Base-by-base conservation (phyloP, 2,113 vertebrate species). In the Gambusia holbrooki region DNA sequence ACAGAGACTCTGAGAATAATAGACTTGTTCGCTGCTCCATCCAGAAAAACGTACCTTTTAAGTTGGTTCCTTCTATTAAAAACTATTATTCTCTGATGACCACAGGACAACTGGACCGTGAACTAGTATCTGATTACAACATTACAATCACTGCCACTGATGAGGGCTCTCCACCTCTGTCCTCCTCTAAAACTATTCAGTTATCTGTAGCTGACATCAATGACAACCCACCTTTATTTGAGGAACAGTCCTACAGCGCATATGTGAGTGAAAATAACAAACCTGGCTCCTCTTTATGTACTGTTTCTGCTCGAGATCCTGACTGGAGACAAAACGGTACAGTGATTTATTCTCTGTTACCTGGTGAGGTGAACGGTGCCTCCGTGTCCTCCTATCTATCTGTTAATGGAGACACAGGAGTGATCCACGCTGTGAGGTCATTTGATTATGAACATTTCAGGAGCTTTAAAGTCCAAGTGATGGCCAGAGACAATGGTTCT, bases 361-460 rank as follows among this genome's bases (percentile, higher is more conserved):
- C 69, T 71, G 69, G 33, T 61, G 58, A 71, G 35, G 33, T 71
- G 33, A 71, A 71, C 30, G 69, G 69, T 4, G 32, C 69, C 25
- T 22, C 32, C 0, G 69, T 71, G 94, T 2, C 88, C 91, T 75
- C 69, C 94, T 94, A 25, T 90, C 17, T 95, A 2, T 95, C 94
- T 45, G 92, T 95, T 62, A 94, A 94, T 60, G 88, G 91, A 40
- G 93, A 92, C 62, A 94, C 90, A 29, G 67, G 67, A 42, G 67
- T 69, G 67, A 54, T 69, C 45, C 67, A 69, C 45, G 67, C 67
- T 54, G 1, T 93, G 77, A 83, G 79, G 13, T 92, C 94, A 5
- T 96, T 95, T 71, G 94, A 96, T 83, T 96, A 95, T 66, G 95
- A 95, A 48, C 91, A 94, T 58, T 64, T 93, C 3, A 83, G 62